A percentile compares a stretch with the other conserved stretches of the same genome.
Evolutionary conservation across 2,113 vertebrate species (phyloP).

Genomic region (Arothron firmamentum): DNA sequence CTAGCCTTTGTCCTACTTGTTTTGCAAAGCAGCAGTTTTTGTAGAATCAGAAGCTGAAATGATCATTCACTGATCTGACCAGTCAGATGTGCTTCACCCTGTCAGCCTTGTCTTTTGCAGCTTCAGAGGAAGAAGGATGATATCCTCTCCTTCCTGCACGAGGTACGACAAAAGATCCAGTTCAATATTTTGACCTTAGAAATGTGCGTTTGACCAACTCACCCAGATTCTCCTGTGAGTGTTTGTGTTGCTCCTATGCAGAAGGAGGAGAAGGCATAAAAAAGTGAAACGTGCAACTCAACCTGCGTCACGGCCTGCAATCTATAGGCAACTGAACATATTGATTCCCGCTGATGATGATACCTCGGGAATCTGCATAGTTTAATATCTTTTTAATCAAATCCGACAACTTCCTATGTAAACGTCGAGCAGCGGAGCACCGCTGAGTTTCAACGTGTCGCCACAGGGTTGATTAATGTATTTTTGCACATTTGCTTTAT

Average conservation of each 20-base stretch:
- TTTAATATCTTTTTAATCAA: conserved; percentile 68
- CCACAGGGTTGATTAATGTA: conserved; percentile 3
- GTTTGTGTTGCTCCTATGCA: conserved; percentile 40
- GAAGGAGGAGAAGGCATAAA: conserved; percentile 32
- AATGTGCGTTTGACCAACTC: conserved; percentile 6
- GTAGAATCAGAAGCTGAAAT: no score
- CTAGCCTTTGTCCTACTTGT: no score
- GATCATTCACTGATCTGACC: neutral
- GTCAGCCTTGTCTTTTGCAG: conserved; percentile 39
- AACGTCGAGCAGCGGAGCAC: conserved; percentile 10
- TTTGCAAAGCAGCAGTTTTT: no score
- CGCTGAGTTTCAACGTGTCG: conserved; percentile 15
- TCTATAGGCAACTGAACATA: conserved; percentile 47
- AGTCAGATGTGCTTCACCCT: neutral
- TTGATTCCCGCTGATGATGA: conserved; percentile 44
- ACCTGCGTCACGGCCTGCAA: conserved; percentile 53
- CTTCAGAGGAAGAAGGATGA: conserved; percentile 77
- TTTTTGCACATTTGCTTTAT: no score
- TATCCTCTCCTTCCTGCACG: conserved; percentile 70
- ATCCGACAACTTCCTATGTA: conserved; percentile 71
- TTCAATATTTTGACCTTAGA: conserved; percentile 1
- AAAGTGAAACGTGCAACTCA: conserved; percentile 31
- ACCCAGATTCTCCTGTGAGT: neutral
- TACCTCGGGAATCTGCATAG: conserved; percentile 37
- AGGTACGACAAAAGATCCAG: conserved; percentile 56